Base-by-base conservation (phyloP, 2,888 invertebrate species). In the Thymelicus sylvestris region DNA sequence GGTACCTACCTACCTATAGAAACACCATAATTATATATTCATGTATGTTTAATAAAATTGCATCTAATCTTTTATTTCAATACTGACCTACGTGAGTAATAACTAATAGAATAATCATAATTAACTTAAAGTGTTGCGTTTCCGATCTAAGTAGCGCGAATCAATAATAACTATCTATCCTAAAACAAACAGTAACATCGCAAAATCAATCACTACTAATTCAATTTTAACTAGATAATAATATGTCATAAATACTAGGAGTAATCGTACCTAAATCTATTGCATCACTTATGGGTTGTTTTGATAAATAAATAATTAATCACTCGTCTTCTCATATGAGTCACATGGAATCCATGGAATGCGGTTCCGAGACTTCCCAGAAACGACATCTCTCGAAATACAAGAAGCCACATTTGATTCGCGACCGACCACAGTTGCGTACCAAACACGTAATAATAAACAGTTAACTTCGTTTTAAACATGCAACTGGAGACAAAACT, bases 291-390 rank as follows among this genome's bases (percentile, higher is more conserved):
- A 57, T 31, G 10, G 31, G 13, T 57, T 13, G 31, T 13, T 24
- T 57, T 13, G 57, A 31, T 57, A 57, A 57, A 31, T 57, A 57
- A 57, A 31, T 31, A 13, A 57, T 57, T 57, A 13, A 57, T 57
- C 57, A 52, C 19, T 52, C 55, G 48, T 39, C 62, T 52, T 38
- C 48, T 67, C 67, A 52, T 47, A 52, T 68, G 63, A 55, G 62
- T 68, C 68, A 68, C 72, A 67, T 72, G 74, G 74, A 65, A 70
- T 70, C 67, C 72, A 67, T 72, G 74, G 74, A 65, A 70, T 70
- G 63, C 60, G 69, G 63, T 70, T 57, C 50, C 55, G 63, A 68
- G 68, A 63, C 55, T 68, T 63, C 63, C 44, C 31, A 68, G 68
- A 68, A 68, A 52, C 67, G 55, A 61, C 38, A 67, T 62, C 61